Evolutionary conservation across 2,888 invertebrate genomes (phyloP), one percentile per base, ranked within the genome.

Genomic region (Arge pagana): DNA sequence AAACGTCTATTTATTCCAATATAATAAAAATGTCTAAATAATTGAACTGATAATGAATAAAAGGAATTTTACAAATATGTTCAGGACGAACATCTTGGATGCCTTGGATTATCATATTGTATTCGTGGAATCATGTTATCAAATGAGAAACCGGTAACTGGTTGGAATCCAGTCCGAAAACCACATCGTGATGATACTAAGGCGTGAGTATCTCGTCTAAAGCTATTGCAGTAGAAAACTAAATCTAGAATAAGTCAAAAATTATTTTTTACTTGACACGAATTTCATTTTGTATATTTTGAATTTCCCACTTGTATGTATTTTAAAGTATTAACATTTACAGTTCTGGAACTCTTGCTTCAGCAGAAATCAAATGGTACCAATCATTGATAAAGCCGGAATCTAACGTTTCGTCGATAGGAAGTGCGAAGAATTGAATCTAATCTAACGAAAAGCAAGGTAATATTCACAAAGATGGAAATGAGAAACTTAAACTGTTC

Each of bases 101-200:
- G 65, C 59, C 51, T 72, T 24, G 66, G 66, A 33, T 62, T 78
- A 28, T 74, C 74, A 4, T 63, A 71, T 30, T 71, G 73, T 15
- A 80, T 88, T 13, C 81, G 88, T 42, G 87, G 89, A 18, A 72
- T 88, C 18, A 90, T 91, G 90, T 76, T 86, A 4, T 76, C 82
- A 16, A 91, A 91, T 74, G 79, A 81, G 67, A 79, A 83, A 18
- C 87, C 86, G 11, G 80, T 86, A 1, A 82, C 83, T 10, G 85
- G 85, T 24, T 90, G 90, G 89, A 87, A 85, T 76, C 88, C 88
- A 49, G 85, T 90, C 1, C 81, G 82, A 61, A 76, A 74, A 51
- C 75, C 75, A 19, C 57, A 50, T 15, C 64, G 48, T 26, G 53
- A 56, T 18, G 64, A 61, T 35, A 45, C 55, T 15, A 52, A 63